These are phyloP conservation scores for Calliphora vomitoria DNA, from an alignment of 2,888 invertebrate genomes.

Conservation along the genomic window DNA sequence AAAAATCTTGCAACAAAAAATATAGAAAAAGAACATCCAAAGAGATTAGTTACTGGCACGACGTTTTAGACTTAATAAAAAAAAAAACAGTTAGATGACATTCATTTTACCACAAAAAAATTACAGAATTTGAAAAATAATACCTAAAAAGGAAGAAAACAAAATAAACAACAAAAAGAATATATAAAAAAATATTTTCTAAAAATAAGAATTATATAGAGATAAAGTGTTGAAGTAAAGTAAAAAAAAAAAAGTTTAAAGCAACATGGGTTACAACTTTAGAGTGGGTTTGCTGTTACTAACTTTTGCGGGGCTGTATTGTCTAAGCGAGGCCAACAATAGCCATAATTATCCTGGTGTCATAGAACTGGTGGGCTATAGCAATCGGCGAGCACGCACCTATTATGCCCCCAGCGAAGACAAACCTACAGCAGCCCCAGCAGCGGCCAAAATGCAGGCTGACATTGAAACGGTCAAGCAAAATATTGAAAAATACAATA, in stretches of 20 bases:
- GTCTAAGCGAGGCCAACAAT: conserved; percentile 4
- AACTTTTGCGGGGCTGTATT: conserved; percentile 19
- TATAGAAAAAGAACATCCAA: conserved; percentile 20
- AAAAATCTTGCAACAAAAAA: conserved; percentile 17
- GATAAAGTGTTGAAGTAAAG: not conserved
- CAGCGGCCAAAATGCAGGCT: conserved; percentile 82
- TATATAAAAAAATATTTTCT: not conserved
- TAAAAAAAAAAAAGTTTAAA: conserved; percentile 11
- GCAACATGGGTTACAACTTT: conserved; percentile 45
- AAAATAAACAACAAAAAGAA: not conserved
- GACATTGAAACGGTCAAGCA: conserved; percentile 84
- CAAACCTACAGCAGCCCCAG: conserved; percentile 76
- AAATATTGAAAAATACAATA: conserved; percentile 84
- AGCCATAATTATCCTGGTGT: conserved; percentile 82
- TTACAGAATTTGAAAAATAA: conserved; percentile 48
- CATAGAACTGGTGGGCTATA: conserved; percentile 83
- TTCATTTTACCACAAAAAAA: conserved; percentile 42
- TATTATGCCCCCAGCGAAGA: conserved; percentile 78
- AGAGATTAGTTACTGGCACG: conserved; percentile 50
- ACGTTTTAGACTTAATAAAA: conserved; percentile 53
- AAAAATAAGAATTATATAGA: not conserved
- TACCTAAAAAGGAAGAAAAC: conserved; percentile 19
- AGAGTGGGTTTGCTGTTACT: conserved; percentile 48
- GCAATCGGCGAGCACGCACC: conserved; percentile 82
- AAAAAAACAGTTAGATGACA: conserved; percentile 69